Evolutionary conservation across 2,888 invertebrate species (phyloP), one percentile per base, ranked within the genome.

Genomic region (Lasioglossum morio): DNA sequence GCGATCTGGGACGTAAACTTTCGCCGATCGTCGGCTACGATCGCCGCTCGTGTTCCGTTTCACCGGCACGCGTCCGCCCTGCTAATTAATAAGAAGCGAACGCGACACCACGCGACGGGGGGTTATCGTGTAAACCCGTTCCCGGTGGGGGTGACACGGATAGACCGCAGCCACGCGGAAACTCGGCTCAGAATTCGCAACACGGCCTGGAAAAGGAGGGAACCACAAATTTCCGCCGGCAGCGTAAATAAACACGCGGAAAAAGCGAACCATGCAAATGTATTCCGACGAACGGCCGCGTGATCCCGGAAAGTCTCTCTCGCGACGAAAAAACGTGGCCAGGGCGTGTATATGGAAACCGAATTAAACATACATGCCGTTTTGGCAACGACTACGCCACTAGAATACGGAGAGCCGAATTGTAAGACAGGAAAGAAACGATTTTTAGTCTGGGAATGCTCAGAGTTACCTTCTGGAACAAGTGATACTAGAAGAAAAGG

Each of bases 221-320:
- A 73, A 60, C 87, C 80, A 70, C 80, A 81, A 87, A 87, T 86
- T 86, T 76, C 80, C 86, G 66, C 48, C 77, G 63, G 72, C 72
- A 63, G 77, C 72, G 87, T 87, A 90, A 90, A 91, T 91, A 91
- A 91, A 91, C 90, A 89, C 81, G 87, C 81, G 86, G 86, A 88
- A 90, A 91, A 91, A 91, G 87, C 89, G 86, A 90, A 91, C 84
- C 90, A 90, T 89, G 90, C 90, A 91, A 91, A 91, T 91, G 88
- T 90, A 91, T 91, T 90, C 91, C 87, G 87, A 80, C 85, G 80
- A 85, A 86, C 85, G 83, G 89, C 85, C 85, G 90, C 84, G 91
- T 87, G 86, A 88, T 90, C 86, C 90, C 86, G 88, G 85, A 88
- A 90, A 91, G 87, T 90, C 87, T 90, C 69, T 69, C 86, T 30